phyloP scores from a whole-genome alignment of 2,797 vertebrate species.

The Allobates femoralis region DNA sequence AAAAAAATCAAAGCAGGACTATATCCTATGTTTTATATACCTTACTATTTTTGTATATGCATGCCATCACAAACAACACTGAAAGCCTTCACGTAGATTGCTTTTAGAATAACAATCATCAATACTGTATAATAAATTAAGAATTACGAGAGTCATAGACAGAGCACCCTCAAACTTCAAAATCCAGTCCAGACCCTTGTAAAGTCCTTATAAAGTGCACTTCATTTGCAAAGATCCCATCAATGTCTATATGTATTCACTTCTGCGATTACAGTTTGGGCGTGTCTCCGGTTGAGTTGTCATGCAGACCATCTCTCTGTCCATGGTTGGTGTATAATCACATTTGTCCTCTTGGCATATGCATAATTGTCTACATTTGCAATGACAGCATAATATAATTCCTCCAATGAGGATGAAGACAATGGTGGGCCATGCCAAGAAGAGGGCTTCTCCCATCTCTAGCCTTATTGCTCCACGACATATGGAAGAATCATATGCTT shows the following conservation, averaged over 20 bases:
- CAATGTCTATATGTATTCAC: slow-evolving; percentile 25
- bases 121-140: slow-evolving; percentile 2
- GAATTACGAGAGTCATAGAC: background rate
- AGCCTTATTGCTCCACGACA: slow-evolving; percentile 73
- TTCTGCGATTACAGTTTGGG: background rate
- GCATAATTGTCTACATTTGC: background rate
- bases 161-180: background rate
- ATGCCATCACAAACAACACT: background rate
- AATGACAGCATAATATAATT: slow-evolving; percentile 70
- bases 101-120: background rate
- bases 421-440: slow-evolving; percentile 86
- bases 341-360: background rate
- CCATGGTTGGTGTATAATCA: slow-evolving; percentile 2
- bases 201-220: slow-evolving; percentile 1
- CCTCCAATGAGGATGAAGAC: slow-evolving; percentile 80
- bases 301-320: slow-evolving; percentile 34
- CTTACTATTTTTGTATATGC: background rate
- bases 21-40: no score
- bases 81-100: background rate
- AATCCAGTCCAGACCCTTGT: background rate
- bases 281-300: background rate
- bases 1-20: background rate
- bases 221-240: background rate
- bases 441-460: slow-evolving; percentile 92
- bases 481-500: slow-evolving; percentile 84